Conservation (phyloP, 2,888 invertebrate species). For the Dysmachus trigonus region DNA sequence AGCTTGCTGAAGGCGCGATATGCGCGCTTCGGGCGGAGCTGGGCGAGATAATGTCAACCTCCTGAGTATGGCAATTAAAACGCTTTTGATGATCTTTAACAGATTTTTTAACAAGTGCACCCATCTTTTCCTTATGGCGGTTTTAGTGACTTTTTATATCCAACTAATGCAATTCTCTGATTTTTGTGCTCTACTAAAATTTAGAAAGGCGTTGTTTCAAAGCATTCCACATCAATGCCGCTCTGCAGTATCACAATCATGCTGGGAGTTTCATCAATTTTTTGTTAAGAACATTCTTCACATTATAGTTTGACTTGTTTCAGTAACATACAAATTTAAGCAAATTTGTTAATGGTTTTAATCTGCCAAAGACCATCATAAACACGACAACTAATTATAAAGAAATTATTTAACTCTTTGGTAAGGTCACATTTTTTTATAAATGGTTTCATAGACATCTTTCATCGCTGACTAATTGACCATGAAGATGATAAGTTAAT, state of each 20-base stretch:
- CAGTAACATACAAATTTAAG: neutral
- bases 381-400: neutral
- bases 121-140: neutral
- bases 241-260: neutral
- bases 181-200: neutral
- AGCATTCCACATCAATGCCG: neutral
- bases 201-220: neutral
- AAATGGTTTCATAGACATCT: neutral
- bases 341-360: neutral
- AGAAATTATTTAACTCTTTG: neutral
- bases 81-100: neutral
- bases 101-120: neutral
- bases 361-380: neutral
- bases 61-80: neutral
- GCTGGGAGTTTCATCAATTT: neutral
- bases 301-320: neutral
- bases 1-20: neutral
- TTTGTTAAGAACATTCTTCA: neutral
- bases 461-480: neutral
- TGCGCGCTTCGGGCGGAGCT: neutral
- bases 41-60: conserved; percentile 7
- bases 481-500: neutral
- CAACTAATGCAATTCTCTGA: neutral
- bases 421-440: neutral
- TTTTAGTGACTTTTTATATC: neutral